A percentile compares a stretch with the other conserved stretches of the same genome.
Conservation (phyloP, 1,140 invertebrate genomes). For the Reticulitermes speratus region DNA sequence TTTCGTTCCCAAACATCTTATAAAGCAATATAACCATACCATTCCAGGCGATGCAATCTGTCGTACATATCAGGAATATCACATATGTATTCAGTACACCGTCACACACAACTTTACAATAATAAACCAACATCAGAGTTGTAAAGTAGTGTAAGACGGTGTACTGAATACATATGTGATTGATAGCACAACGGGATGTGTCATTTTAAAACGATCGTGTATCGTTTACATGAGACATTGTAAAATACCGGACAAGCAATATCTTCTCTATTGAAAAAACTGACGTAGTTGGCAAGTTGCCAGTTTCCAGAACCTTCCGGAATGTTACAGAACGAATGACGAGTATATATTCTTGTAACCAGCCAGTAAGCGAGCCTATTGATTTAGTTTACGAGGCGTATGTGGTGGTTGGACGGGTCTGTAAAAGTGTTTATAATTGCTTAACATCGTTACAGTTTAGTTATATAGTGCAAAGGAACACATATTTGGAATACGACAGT, state of each 20-base stretch:
- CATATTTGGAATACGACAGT: not conserved
- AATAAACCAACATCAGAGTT: too few relatives aligned
- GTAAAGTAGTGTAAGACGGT: too few relatives aligned
- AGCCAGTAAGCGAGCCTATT: not conserved
- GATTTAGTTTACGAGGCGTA: constrained; percentile 18
- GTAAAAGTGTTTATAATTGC: not conserved
- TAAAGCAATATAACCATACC: not conserved
- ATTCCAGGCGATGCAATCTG: too few relatives aligned
- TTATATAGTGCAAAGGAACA: not conserved
- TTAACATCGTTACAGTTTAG: not conserved
- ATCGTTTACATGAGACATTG: too few relatives aligned
- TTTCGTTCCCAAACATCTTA: not conserved
- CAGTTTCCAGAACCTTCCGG: constrained; percentile 31
- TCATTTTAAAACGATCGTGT: too few relatives aligned
- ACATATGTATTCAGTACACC: too few relatives aligned
- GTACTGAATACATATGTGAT: too few relatives aligned
- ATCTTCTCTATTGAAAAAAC: not conserved
- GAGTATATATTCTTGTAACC: constrained; percentile 26
- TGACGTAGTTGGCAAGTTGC: constrained; percentile 12
- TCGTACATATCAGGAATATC: not conserved
- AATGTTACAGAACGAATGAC: constrained; percentile 25
- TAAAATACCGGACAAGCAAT: not conserved
- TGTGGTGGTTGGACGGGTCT: not conserved
- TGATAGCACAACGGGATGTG: too few relatives aligned
- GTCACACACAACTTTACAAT: too few relatives aligned